Conservation (phyloP, 2,797 vertebrate genomes). For the Etheostoma nigrum region DNA sequence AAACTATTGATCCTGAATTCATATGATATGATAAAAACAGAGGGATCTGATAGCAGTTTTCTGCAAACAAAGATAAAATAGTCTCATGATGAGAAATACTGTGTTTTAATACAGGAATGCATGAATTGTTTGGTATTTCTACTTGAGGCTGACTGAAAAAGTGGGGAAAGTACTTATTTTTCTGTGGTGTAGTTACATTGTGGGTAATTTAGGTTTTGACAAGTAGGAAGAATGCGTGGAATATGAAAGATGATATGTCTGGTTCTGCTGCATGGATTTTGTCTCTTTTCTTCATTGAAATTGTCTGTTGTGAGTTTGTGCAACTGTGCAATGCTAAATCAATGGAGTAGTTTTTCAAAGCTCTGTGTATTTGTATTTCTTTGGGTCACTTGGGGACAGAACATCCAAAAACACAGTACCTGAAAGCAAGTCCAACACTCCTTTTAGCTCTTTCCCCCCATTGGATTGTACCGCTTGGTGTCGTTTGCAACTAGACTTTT, state of each 20-base stretch:
- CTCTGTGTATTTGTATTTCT: not conserved
- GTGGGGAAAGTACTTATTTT: not conserved
- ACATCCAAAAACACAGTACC: not conserved
- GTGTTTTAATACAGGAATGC: not conserved
- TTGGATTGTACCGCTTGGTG: not conserved
- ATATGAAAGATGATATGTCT: not conserved
- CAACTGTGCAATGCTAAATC: not conserved
- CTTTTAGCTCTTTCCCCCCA: too few relatives aligned
- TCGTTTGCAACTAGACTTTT: not conserved
- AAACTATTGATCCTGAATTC: not conserved
- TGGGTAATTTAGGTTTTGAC: not conserved
- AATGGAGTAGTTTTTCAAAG: not conserved
- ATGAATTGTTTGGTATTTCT: not conserved
- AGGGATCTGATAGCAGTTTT: not conserved
- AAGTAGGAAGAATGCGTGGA: not conserved
- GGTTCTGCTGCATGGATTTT: not conserved
- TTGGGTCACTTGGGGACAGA: not conserved
- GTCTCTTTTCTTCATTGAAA: too few relatives aligned
- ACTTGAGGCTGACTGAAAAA: not conserved
- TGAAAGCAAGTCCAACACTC: not conserved
- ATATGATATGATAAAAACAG: not conserved
- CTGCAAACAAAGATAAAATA: not conserved
- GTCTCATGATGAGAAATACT: not conserved
- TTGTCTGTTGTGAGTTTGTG: too few relatives aligned
- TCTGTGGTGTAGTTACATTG: not conserved